Conservation (phyloP, 2,797 vertebrate genomes). For the Euphonia xanthogaster region DNA sequence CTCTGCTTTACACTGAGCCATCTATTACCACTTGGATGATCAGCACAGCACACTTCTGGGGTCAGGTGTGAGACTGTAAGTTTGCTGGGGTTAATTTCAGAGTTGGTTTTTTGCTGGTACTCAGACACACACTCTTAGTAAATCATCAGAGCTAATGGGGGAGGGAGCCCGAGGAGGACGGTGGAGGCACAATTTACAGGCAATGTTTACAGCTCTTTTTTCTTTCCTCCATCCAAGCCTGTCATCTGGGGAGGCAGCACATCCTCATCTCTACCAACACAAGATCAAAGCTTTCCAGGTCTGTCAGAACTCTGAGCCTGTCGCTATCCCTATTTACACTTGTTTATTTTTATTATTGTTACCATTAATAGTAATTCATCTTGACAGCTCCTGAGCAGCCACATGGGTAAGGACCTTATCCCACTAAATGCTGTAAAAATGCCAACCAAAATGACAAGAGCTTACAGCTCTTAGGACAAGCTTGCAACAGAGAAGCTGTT, state of each 20-base stretch:
- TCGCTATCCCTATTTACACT: not conserved
- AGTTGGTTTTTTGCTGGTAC: not conserved
- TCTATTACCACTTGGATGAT: not conserved
- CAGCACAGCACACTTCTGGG: not conserved
- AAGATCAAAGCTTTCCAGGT: constrained; percentile 33
- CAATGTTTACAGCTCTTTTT: not conserved
- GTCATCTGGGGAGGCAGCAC: not conserved
- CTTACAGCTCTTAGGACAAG: not conserved
- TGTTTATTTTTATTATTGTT: constrained; percentile 35
- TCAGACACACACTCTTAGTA: not conserved
- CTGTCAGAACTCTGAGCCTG: not conserved
- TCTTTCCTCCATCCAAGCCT: not conserved
- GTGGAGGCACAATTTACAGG: not conserved
- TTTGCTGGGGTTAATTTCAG: constrained; percentile 6
- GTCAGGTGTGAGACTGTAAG: not conserved
- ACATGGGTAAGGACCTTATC: not conserved
- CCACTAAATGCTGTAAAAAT: not conserved
- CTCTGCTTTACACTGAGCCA: not conserved
- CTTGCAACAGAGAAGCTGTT: not conserved
- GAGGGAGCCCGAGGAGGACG: not conserved
- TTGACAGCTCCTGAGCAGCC: constrained; percentile 1
- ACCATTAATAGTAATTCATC: constrained; percentile 22
- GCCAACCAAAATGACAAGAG: not conserved
- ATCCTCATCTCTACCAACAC: not conserved
- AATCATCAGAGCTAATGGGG: constrained; percentile 7